Percentiles rank a stretch among this genome's conserved stretches.
These are phyloP conservation scores for Andrena camellia DNA, from an alignment of 2,888 invertebrate genomes.

Conservation along the genomic window DNA sequence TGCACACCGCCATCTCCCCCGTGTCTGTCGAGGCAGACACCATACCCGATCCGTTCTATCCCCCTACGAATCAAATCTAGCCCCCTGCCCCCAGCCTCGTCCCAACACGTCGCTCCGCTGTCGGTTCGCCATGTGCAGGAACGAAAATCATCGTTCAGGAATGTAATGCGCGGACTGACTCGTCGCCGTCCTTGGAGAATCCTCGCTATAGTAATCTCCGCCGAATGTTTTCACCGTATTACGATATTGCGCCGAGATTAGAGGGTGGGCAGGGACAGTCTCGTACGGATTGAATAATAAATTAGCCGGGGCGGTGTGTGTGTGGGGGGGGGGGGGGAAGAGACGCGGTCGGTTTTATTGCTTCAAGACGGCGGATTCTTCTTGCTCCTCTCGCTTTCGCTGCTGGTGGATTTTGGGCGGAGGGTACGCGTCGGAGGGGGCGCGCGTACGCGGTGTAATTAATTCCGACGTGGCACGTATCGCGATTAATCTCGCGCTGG, in stretches of 20 bases:
- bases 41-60: constrained; percentile 71
- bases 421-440: neutral
- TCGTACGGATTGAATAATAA: constrained; percentile 43
- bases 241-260: constrained; percentile 12
- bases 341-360: constrained; percentile 26
- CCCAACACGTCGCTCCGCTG: neutral
- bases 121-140: constrained; percentile 44
- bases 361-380: constrained; percentile 21
- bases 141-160: constrained; percentile 63
- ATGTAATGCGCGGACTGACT: constrained; percentile 43
- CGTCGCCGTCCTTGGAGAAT: constrained; percentile 1
- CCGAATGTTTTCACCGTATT: constrained; percentile 15
- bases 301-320: no score
- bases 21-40: constrained; percentile 69
- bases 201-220: constrained; percentile 32
- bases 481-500: constrained; percentile 46
- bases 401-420: neutral
- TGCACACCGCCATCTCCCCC: constrained; percentile 80
- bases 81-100: constrained; percentile 1
- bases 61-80: constrained; percentile 69
- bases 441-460: constrained; percentile 34
- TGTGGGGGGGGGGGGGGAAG: neutral
- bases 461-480: constrained; percentile 34
- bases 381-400: neutral
- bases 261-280: neutral